Base-by-base conservation (phyloP, 2,888 invertebrate species). In the Eristalinus aeneus region DNA sequence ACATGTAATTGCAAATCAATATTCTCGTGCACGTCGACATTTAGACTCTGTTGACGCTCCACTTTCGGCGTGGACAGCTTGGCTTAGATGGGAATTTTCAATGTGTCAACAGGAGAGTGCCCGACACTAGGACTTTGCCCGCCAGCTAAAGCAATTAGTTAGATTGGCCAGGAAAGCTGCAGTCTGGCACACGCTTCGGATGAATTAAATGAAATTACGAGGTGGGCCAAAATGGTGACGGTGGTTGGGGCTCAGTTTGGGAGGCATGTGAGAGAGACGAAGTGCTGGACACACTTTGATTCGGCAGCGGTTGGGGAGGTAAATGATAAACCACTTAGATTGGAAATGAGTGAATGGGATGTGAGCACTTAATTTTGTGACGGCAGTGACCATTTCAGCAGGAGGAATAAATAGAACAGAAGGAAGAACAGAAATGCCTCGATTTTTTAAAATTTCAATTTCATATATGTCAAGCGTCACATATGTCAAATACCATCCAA, bases 41-140 rank as follows among this genome's bases (percentile, higher is more conserved):
- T 39, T 60, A 46, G 39, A 60, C 16, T 46, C 46, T 27, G 56
- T 69, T 36, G 10, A 5, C 56, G 58, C 34, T 68, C 46, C 60
- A 68, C 34, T 68, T 61, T 27, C 8, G 46, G 8, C 10, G 23
- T 27, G 23, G 69, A 10, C 56, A 22, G 22, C 23, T 10, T 39
- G 23, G 9, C 34, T 76, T 20, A 63, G 69, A 31, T 76, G 63
- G 76, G 68, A 63, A 76, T 63, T 61, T 69, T 69, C 61, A 63
- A 69, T 63, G 76, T 69, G 69, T 69, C 69, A 77, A 77, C 69
- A 63, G 34, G 53, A 69, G 69, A 77, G 69, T 77, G 61, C n/a
- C 36, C 27, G 61, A 32, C 63, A 63, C 69, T 12, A 46, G 39
- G 12, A n/a, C 12, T 39, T 11, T 39, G n/a, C 39, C 12, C 2